These are phyloP conservation scores for Aurelia sp. DNA, from an alignment of 30 jellyfish, hydroid and myxozoan genomes.

Conservation along the genomic window DNA sequence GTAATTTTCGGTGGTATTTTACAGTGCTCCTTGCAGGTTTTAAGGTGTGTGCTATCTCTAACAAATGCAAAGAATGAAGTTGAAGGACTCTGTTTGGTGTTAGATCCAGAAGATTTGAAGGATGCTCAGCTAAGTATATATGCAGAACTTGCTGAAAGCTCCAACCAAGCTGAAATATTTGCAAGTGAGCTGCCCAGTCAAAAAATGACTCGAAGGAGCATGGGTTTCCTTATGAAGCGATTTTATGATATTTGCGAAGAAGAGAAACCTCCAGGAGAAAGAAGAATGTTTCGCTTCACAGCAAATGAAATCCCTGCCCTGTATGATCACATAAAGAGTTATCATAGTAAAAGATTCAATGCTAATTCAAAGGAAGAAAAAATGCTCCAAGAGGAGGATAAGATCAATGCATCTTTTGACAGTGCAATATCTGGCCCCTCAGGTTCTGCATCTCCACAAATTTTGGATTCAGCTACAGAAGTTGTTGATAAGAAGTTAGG, in stretches of 20 bases:
- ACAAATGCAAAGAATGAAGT: not conserved
- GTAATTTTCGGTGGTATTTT: not conserved
- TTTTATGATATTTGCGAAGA: constrained; percentile 22
- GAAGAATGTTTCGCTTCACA: constrained; percentile 18
- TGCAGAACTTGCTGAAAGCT: constrained; percentile 25
- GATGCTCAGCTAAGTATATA: constrained; percentile 6
- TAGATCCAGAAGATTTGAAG: not conserved
- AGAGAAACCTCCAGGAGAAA: not conserved
- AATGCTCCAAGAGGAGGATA: not conserved
- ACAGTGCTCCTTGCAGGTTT: not conserved
- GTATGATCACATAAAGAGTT: constrained; percentile 27
- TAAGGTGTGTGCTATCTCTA: not conserved
- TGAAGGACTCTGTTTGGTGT: not conserved
- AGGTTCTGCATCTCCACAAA: not conserved
- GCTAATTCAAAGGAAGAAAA: not conserved
- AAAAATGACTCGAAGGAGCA: not conserved
- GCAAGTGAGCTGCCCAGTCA: constrained; percentile 21
- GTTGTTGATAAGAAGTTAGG: too few relatives aligned
- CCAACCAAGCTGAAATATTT: not conserved
- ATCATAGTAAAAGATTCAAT: constrained; percentile 25
- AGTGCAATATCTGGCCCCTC: not conserved
- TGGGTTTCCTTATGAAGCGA: constrained; percentile 11
- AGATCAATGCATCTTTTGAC: not conserved
- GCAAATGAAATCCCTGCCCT: constrained; percentile 57
- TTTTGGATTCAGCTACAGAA: not conserved